Conservation (phyloP, 2,113 vertebrate genomes). For the Oncorhynchus nerka region DNA sequence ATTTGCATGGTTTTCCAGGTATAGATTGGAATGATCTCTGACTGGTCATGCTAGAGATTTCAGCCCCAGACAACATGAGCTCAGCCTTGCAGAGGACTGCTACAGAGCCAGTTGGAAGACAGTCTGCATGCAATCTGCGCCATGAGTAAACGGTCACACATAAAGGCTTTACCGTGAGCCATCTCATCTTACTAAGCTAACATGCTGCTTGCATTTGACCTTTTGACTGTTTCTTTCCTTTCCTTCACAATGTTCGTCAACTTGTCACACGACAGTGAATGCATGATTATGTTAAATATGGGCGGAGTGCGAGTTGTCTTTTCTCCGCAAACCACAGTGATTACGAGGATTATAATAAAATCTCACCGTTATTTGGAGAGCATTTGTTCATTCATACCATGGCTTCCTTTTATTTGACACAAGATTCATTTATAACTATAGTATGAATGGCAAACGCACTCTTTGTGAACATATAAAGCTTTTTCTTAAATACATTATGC, state of each 20-base stretch:
- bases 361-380: neutral
- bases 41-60: conserved; percentile 60
- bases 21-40: conserved; percentile 65
- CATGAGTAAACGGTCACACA: conserved; percentile 38
- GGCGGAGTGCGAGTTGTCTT: neutral
- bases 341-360: neutral
- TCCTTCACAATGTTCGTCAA: neutral
- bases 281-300: neutral
- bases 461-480: neutral
- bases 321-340: neutral
- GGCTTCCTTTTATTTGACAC: neutral
- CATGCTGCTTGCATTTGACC: conserved; percentile 14
- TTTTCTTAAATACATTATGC: neutral
- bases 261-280: neutral
- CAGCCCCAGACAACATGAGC: conserved; percentile 19
- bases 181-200: conserved; percentile 38
- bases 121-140: conserved; percentile 47
- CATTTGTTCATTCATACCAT: neutral
- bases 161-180: conserved; percentile 40
- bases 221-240: neutral
- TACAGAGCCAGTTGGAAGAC: conserved; percentile 6
- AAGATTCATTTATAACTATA: neutral
- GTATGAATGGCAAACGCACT: neutral
- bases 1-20: conserved; percentile 73
- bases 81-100: neutral